A percentile compares a stretch with the other conserved stretches of the same genome.
Conservation (phyloP, 2,888 invertebrate genomes). For the Cylindroiulus punctatus region DNA sequence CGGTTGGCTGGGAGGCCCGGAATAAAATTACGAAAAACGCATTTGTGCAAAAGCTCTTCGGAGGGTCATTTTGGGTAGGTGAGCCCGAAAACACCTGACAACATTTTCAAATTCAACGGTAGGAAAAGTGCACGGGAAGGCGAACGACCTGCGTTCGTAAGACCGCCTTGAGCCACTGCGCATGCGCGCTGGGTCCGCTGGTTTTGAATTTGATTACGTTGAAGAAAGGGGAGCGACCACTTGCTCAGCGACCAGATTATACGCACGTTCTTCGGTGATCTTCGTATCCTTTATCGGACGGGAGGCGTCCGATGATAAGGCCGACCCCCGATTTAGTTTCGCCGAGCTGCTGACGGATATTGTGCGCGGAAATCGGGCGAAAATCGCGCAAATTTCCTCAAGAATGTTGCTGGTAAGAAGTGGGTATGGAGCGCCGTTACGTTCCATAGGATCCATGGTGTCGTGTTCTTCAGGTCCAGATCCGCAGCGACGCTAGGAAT, state of each 20-base stretch:
- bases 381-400: not conserved
- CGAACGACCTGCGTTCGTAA: conserved; percentile 48
- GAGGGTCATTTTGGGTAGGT: conserved; percentile 43
- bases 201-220: conserved; percentile 49
- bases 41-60: not conserved
- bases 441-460: conserved; percentile 19
- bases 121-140: conserved; percentile 42
- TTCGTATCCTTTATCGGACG: conserved; percentile 3
- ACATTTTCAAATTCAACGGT: conserved; percentile 31
- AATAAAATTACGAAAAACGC: not conserved
- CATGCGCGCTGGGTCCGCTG: not conserved
- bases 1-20: not conserved
- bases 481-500: not conserved
- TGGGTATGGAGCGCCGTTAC: conserved; percentile 50
- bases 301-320: not conserved
- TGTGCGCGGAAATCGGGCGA: not conserved
- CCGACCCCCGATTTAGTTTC: not conserved
- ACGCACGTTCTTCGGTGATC: not conserved
- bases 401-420: conserved; percentile 17
- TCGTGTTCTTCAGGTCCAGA: not conserved
- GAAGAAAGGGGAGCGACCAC: conserved; percentile 52
- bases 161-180: conserved; percentile 43
- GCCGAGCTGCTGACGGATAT: conserved; percentile 21
- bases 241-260: conserved; percentile 17
- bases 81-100: conserved; percentile 11